Conservation (phyloP, 1,140 invertebrate species). For the Colletes gigas region DNA sequence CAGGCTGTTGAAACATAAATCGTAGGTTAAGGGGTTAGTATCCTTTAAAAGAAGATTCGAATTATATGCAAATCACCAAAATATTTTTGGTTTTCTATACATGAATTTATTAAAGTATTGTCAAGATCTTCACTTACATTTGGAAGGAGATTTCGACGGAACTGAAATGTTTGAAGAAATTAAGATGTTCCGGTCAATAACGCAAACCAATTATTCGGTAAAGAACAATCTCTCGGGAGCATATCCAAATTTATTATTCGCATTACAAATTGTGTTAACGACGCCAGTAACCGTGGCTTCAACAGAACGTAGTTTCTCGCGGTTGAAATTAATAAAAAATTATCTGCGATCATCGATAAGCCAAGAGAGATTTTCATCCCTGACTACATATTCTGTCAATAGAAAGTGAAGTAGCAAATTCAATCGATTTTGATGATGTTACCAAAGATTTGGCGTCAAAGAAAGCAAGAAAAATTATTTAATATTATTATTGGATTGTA, state of each 20-base stretch:
- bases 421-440: slow-evolving; percentile 40
- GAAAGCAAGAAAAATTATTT: slow-evolving; percentile 40
- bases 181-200: slow-evolving; percentile 31
- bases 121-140: slow-evolving; percentile 40
- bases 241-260: no score
- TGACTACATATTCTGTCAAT: slow-evolving; percentile 31
- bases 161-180: slow-evolving; percentile 44
- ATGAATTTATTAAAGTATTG: slow-evolving; percentile 37
- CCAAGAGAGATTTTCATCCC: slow-evolving; percentile 7
- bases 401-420: slow-evolving; percentile 35
- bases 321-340: neutral
- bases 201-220: slow-evolving; percentile 26
- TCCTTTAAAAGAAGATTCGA: slow-evolving; percentile 34
- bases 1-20: no score
- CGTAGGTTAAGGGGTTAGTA: no score
- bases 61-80: slow-evolving; percentile 41
- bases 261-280: slow-evolving; percentile 37
- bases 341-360: slow-evolving; percentile 10
- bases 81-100: slow-evolving; percentile 47
- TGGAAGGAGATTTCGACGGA: slow-evolving; percentile 40
- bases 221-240: slow-evolving; percentile 31
- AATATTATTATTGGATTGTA: slow-evolving; percentile 10
- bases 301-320: slow-evolving; percentile 18
- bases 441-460: slow-evolving; percentile 44
- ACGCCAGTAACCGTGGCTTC: slow-evolving; percentile 36